Conservation (phyloP, 2,113 vertebrate species). For the Chrysochloris asiatica region DNA sequence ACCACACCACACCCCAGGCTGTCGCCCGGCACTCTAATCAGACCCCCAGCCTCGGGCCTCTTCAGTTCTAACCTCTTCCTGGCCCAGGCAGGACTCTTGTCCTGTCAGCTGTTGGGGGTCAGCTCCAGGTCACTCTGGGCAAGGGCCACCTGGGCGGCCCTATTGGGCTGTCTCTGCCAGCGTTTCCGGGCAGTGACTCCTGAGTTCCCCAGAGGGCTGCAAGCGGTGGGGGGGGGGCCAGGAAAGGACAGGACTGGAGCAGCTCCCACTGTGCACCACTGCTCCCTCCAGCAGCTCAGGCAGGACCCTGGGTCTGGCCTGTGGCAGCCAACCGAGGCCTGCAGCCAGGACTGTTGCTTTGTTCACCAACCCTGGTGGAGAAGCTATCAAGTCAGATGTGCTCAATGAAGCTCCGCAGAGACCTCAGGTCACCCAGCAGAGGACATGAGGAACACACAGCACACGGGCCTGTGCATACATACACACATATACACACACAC, state of each 20-base stretch:
- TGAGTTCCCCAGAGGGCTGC: slow-evolving; percentile 54
- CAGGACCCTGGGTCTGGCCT: neutral
- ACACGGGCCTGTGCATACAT: neutral
- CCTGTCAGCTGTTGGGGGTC: slow-evolving; percentile 58
- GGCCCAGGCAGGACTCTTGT: slow-evolving; percentile 37
- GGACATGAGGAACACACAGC: too few species aligned
- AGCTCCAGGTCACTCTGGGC: slow-evolving; percentile 57
- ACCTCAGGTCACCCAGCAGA: neutral
- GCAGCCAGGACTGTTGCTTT: too few species aligned
- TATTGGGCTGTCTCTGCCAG: slow-evolving; percentile 59
- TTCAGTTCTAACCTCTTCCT: neutral
- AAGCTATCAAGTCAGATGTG: neutral
- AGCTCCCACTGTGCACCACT: slow-evolving; percentile 57
- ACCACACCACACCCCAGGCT: neutral
- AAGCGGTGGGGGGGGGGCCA: neutral
- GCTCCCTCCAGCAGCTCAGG: neutral
- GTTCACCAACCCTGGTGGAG: too few species aligned
- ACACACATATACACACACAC: too few species aligned
- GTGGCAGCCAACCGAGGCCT: neutral
- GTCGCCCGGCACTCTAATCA: neutral
- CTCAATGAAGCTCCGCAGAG: too few species aligned
- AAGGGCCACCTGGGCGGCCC: slow-evolving; percentile 34
- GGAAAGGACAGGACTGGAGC: slow-evolving; percentile 46
- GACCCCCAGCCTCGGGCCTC: neutral
- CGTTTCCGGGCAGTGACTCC: slow-evolving; percentile 79